Conservation (phyloP, 2,888 invertebrate species). For the Yponomeuta malinellus region DNA sequence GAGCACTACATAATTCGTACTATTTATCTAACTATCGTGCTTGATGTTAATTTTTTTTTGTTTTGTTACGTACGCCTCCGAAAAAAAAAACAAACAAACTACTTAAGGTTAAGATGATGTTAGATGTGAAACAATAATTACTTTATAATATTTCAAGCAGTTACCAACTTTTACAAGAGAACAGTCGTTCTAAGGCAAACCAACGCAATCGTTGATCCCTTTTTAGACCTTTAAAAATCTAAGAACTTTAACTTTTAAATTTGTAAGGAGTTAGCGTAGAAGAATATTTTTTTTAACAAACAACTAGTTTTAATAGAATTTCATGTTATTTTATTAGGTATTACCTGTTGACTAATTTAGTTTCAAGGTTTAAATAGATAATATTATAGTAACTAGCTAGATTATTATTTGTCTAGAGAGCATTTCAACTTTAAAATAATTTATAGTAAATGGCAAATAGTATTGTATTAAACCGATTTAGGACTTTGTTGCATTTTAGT, state of each 20-base stretch:
- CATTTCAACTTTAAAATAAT: conserved; percentile 51
- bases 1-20: neutral
- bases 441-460: conserved; percentile 47
- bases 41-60: neutral
- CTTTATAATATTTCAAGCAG: conserved; percentile 31
- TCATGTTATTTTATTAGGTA: conserved; percentile 34
- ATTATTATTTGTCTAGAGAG: conserved; percentile 53
- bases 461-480: neutral
- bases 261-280: conserved; percentile 70
- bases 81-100: conserved; percentile 13
- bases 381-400: conserved; percentile 44
- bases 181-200: conserved; percentile 44
- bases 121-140: too few relatives aligned
- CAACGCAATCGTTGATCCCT: conserved; percentile 45
- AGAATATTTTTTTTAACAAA: conserved; percentile 70
- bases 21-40: neutral
- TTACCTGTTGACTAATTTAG: conserved; percentile 36
- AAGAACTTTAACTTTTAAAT: conserved; percentile 57
- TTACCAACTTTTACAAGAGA: conserved; percentile 27
- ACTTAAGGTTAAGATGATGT: neutral
- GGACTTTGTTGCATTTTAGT: too few relatives aligned
- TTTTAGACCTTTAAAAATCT: conserved; percentile 44
- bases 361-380: conserved; percentile 32
- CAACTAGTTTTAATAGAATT: conserved; percentile 46
- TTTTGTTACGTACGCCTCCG: neutral